Percentiles rank a stretch among this genome's conserved stretches.
Evolutionary conservation across 2,888 invertebrate species (phyloP).

Genomic region (Gymnoscelis rufifasciata): DNA sequence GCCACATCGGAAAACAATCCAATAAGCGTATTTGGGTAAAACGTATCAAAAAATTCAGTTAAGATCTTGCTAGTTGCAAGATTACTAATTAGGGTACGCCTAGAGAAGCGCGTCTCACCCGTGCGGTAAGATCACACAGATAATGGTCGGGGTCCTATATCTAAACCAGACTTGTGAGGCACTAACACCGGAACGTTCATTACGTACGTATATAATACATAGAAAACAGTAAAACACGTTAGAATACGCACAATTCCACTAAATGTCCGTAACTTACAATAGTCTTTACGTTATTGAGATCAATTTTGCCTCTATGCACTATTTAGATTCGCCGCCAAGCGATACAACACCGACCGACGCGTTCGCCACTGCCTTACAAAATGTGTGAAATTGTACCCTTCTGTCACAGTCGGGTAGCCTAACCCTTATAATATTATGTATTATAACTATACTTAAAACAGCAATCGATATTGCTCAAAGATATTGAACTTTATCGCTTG

Average conservation of each 20-base stretch:
- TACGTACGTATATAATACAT: constrained; percentile 61
- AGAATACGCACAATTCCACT: constrained; percentile 74
- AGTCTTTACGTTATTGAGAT: constrained; percentile 76
- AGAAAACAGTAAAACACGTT: constrained; percentile 70
- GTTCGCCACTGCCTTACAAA: constrained; percentile 29
- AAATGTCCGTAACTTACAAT: constrained; percentile 63
- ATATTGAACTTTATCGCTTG: constrained; percentile 9
- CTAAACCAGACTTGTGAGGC: constrained; percentile 73
- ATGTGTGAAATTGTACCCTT: neutral
- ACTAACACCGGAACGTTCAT: constrained; percentile 66
- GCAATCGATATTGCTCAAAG: constrained; percentile 7
- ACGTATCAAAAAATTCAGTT: constrained; percentile 43
- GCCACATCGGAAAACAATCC: constrained; percentile 20
- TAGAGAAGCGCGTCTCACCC: constrained; percentile 38
- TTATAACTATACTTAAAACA: constrained; percentile 1
- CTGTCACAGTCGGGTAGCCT: neutral
- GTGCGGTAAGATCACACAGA: constrained; percentile 57
- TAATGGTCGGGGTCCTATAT: constrained; percentile 53
- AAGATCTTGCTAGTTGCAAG: constrained; percentile 53
- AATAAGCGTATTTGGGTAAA: constrained; percentile 27
- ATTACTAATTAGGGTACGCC: constrained; percentile 44
- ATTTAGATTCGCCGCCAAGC: constrained; percentile 49
- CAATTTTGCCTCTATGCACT: constrained; percentile 71
- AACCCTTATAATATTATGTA: constrained; percentile 2
- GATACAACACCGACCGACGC: constrained; percentile 27